These are phyloP conservation scores for human (Homo sapiens) DNA, from an alignment of 2,113 vertebrate species.

Conservation along the genomic window GRCh38 chr7:116441001-116441500, in stretches of 20 bases:
- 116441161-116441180: neutral
- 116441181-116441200: neutral
- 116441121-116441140: neutral
- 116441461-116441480: neutral
- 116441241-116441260: neutral
- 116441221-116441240: neutral
- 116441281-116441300: neutral
- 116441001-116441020: neutral
- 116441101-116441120: neutral
- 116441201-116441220: neutral
- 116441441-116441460: neutral
- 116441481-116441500: neutral
- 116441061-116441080: neutral
- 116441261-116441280: neutral
- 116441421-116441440: neutral
- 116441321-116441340: neutral
- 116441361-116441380: neutral
- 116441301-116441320: neutral
- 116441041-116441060: neutral
- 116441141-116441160: neutral
- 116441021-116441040: neutral
- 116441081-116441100: neutral
- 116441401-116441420: neutral
- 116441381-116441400: neutral
- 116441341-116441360: neutral